Evolutionary conservation across 2,113 vertebrate species (phyloP).

Genomic region (Vicugna pacos): DNA sequence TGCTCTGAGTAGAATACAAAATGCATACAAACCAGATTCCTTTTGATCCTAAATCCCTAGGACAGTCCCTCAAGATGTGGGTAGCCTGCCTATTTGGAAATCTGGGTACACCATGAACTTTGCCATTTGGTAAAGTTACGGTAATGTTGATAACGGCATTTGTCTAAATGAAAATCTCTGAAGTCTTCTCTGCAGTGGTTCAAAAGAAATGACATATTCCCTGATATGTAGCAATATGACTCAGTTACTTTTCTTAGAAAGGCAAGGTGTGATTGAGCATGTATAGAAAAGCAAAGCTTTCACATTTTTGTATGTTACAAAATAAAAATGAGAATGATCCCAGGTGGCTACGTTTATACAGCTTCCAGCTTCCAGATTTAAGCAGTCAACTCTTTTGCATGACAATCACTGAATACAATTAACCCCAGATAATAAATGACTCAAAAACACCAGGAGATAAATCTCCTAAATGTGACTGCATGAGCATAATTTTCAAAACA

Average conservation of each 20-base stretch:
- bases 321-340: conserved; percentile 20
- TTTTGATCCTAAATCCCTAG: background rate
- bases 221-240: background rate
- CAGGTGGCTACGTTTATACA: background rate
- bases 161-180: background rate
- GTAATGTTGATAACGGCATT: background rate
- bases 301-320: background rate
- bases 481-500: background rate
- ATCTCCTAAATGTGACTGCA: background rate
- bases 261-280: background rate
- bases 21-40: background rate
- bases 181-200: background rate
- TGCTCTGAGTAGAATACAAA: background rate
- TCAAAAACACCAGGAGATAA: background rate
- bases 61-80: background rate
- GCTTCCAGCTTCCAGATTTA: background rate
- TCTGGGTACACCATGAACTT: background rate
- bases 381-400: background rate
- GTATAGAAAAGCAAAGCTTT: background rate
- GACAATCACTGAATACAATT: background rate
- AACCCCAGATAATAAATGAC: background rate
- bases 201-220: background rate
- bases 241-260: background rate
- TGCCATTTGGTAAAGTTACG: background rate
- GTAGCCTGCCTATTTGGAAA: background rate